These are phyloP conservation scores for Pterobdella sp. DNA, from an alignment of 2,888 invertebrate species.

Conservation along the genomic window DNA sequence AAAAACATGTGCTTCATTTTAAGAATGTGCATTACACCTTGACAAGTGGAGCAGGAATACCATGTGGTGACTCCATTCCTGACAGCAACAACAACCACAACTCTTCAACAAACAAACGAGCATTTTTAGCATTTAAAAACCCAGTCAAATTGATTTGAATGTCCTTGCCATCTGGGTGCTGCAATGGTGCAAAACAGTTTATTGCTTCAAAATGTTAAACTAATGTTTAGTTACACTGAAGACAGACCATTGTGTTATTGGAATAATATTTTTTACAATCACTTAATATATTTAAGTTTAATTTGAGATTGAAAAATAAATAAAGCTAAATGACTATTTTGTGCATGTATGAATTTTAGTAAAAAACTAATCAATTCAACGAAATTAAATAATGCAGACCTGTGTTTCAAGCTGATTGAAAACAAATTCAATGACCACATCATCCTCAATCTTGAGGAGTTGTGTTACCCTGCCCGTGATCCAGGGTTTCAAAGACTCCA, in stretches of 20 bases:
- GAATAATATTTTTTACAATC: too few relatives aligned
- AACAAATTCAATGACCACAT: constrained; percentile 96
- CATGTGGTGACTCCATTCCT: constrained; percentile 87
- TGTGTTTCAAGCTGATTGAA: constrained; percentile 94
- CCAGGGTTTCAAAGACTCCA: constrained; percentile 97
- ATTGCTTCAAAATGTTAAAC: too few relatives aligned
- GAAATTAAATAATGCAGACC: constrained; percentile 55
- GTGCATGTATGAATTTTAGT: too few relatives aligned
- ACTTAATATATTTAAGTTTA: too few relatives aligned
- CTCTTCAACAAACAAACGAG: constrained; percentile 92
- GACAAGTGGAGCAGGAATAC: constrained; percentile 79
- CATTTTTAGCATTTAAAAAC: constrained; percentile 93
- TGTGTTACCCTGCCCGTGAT: constrained; percentile 93
- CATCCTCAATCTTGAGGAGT: constrained; percentile 92
- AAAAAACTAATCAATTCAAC: too few relatives aligned
- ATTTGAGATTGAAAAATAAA: too few relatives aligned
- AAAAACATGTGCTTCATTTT: background rate
- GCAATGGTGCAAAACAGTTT: constrained; percentile 50
- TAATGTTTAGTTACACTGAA: too few relatives aligned
- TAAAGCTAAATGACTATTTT: too few relatives aligned
- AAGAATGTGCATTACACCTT: constrained; percentile 39
- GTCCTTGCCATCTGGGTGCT: constrained; percentile 92
- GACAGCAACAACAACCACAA: constrained; percentile 89
- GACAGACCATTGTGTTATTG: too few relatives aligned
- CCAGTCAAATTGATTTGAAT: constrained; percentile 99